These are phyloP conservation scores for Gastrophysa polygoni DNA, from an alignment of 2,888 invertebrate species.

Conservation along the genomic window DNA sequence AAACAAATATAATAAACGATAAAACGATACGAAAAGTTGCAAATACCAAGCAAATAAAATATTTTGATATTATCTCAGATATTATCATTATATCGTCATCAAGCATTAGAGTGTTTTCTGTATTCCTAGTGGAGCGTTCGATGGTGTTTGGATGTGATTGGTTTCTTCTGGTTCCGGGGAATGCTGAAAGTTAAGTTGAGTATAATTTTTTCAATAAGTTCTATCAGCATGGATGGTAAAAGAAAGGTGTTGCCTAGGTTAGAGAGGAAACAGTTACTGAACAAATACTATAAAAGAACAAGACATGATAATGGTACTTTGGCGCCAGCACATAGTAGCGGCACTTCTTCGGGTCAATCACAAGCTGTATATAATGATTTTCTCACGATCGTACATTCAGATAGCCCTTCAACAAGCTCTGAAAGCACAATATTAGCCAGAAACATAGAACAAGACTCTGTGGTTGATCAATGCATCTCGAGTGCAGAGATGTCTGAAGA, in stretches of 20 bases:
- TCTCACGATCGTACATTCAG: background rate
- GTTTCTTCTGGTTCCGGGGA: background rate
- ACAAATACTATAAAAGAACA: slow-evolving; percentile 15
- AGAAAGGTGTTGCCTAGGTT: slow-evolving; percentile 3
- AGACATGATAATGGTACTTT: slow-evolving; percentile 6
- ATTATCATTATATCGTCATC: too few relatives aligned
- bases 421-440: slow-evolving; percentile 9
- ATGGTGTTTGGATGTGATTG: too few relatives aligned
- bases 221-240: background rate
- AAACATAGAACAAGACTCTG: slow-evolving; percentile 13
- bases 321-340: background rate
- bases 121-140: too few relatives aligned
- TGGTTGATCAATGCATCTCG: slow-evolving; percentile 4
- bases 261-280: slow-evolving; percentile 6
- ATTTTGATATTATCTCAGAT: too few relatives aligned
- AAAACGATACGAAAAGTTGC: too few relatives aligned
- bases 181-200: background rate
- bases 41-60: too few relatives aligned
- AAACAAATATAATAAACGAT: too few relatives aligned
- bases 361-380: background rate
- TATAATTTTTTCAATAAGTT: background rate
- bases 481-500: slow-evolving; percentile 9
- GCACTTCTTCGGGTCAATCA: background rate
- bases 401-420: background rate
- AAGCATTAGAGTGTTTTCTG: too few relatives aligned